phyloP scores from a whole-genome alignment of 92 coral and sea anemone genomes.

The Parazoanthus darwini region DNA sequence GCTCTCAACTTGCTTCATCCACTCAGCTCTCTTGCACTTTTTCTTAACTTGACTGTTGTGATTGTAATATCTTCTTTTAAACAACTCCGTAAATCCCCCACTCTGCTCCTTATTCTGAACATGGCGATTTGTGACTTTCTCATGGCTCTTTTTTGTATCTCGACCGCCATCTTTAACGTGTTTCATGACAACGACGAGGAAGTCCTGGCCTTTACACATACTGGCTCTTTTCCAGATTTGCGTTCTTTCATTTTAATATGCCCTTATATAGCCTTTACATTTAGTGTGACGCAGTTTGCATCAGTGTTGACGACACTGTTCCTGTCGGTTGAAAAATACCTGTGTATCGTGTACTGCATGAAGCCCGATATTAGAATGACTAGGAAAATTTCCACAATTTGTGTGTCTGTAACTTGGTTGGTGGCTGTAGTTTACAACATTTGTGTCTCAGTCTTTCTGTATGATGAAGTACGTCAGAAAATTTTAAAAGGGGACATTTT shows the following conservation, averaged over 20 bases:
- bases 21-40: background rate
- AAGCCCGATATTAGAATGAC: conserved; percentile 6
- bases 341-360: conserved; percentile 9
- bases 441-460: background rate
- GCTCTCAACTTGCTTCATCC: background rate
- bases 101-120: conserved; percentile 9
- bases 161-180: background rate
- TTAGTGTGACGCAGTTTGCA: background rate
- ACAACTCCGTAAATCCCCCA: background rate
- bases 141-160: background rate
- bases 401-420: background rate
- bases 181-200: background rate
- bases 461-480: background rate
- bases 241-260: background rate
- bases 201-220: background rate
- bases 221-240: background rate
- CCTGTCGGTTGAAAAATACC: background rate
- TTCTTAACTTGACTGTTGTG: background rate
- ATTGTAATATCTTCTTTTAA: background rate
- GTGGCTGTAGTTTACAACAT: background rate
- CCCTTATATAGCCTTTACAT: background rate
- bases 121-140: conserved; percentile 10
- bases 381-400: background rate
- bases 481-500: background rate
- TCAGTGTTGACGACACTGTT: background rate